Conservation (phyloP, 1,140 invertebrate species). For the Drosophila lacertosa region DNA sequence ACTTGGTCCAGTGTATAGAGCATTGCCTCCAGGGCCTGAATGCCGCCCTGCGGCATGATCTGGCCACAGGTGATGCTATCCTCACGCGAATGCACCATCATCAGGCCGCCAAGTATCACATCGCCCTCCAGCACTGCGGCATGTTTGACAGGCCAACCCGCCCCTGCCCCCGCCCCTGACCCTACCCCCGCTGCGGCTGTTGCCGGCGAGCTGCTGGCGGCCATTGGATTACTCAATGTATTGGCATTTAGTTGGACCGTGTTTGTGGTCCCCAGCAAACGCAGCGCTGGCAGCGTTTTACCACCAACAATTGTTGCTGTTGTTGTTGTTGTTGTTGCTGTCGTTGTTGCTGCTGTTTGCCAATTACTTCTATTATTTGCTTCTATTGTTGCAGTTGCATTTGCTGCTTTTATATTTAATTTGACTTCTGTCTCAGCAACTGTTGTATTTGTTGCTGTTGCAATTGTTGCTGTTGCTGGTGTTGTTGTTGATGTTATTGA, state of each 20-base stretch:
- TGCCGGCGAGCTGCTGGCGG: conserved; percentile 9
- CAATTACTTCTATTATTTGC: conserved; percentile 35
- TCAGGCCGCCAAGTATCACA: conserved; percentile 93
- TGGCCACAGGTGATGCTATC: conserved; percentile 93
- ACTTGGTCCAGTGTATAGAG: conserved; percentile 94
- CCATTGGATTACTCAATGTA: conserved; percentile 33
- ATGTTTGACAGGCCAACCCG: conserved; percentile 92
- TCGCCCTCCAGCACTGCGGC: conserved; percentile 94
- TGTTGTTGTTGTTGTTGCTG: conserved; percentile 19
- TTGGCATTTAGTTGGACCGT: conserved; percentile 44
- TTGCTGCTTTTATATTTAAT: conserved; percentile 21
- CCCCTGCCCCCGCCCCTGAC: background rate
- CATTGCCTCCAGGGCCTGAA: conserved; percentile 96
- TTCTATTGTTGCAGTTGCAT: conserved; percentile 9
- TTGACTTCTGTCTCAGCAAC: conserved; percentile 6
- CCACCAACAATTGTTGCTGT: background rate
- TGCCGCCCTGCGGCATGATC: conserved; percentile 97
- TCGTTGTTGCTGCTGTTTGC: conserved; percentile 14
- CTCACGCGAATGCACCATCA: conserved; percentile 98
- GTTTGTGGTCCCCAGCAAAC: conserved; percentile 25
- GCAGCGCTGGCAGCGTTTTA: conserved; percentile 52
- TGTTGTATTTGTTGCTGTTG: conserved; percentile 19
- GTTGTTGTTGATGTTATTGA: conserved; percentile 4
- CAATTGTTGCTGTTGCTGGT: conserved; percentile 7
- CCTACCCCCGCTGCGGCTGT: conserved; percentile 14